Evolutionary conservation across 2,888 invertebrate genomes (phyloP), one percentile per base, ranked within the genome.

Genomic region (Eremobia ochroleuca): DNA sequence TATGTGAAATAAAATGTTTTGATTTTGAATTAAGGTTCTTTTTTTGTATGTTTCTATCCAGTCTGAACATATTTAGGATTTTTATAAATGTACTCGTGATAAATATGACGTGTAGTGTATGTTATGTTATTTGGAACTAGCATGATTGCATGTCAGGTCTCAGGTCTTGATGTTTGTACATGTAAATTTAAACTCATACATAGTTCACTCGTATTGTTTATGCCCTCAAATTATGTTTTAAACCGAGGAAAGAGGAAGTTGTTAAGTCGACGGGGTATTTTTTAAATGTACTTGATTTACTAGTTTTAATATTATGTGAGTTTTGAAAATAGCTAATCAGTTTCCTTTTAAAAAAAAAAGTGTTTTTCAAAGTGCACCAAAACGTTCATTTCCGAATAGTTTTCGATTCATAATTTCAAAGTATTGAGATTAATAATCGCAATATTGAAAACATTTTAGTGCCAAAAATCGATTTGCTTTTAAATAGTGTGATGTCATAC

Each of bases 361-460:
- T 9, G 2, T 9, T 52, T 25, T 25, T 18, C 13, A 59, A 40
- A 31, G 21, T 64, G 15, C 25, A 77, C 15, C 34, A 31, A 37
- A 43, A 13, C 13, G 28, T 52, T 67, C 0, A 40, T 49, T 67
- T 67, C 49, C n/a, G 21, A 64, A 70, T 64, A 64, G 13, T 31
- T 55, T 46, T 8, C n/a, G 46, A 31, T 66, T 46, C 66, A 31
- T 31, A 46, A 67, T 46, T 49, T 25, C 25, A 49, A 46, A 55
- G 37, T 31, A n/a, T 69, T 69, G 2, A 15, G 37, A 58, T 78
- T 28, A 34, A 58, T 34, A 58, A 37, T 58, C 43, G 78, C 34
- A 46, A 31, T 68, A 58, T 64, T 79, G 55, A 64, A 70, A 78
- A 34, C 55, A 13, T 79, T 77, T 58, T 58, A 49, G 58, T 64